Evolutionary conservation across 2,113 vertebrate species (phyloP), one percentile per base, ranked within the genome.

Genomic region (Forbesichthys agassizii): DNA sequence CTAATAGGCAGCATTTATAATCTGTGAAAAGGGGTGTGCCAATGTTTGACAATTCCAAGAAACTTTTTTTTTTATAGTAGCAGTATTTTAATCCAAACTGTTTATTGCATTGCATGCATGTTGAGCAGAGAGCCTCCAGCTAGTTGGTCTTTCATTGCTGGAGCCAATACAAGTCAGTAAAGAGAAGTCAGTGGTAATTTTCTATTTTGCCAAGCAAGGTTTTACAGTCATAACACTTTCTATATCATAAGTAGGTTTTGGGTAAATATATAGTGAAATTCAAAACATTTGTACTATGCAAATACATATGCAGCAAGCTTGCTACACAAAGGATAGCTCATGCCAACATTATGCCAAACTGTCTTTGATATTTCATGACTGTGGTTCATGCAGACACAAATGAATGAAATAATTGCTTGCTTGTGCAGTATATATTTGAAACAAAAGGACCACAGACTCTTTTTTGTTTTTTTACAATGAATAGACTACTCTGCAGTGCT

Each of bases 61-160:
- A 27, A 27, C 27, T 3, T 27, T 27, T 27, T 27, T 27, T 27
- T 27, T 27, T 27, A 27, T 27, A 27, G 27, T 27, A 27, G 27
- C 27, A 61, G 11, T 9, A 42, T 61, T 42, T 48, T 47, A 9
- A 47, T 47, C 60, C 60, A 62, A 47, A 16, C 16, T 46, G 60
- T 48, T 62, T 62, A 46, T 66, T 66, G 64, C 53, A 13, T 67
- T 81, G 74, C 71, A 78, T 56, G 61, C 72, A 59, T 14, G 66
- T 75, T 46, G 60, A 71, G 72, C 16, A 54, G 49, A 42, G 49
- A 11, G 14, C 70, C 53, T 77, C 64, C 12, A 73, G 80, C 65
- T 49, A 61, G 46, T 52, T 64, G 49, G 57, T 74, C 60, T 73
- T 62, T 74, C 49, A 54, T 52, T 55, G 64, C 49, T 36, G 14